phyloP scores from a whole-genome alignment of 2,888 invertebrate species.

The Nephrotoma flavescens region DNA sequence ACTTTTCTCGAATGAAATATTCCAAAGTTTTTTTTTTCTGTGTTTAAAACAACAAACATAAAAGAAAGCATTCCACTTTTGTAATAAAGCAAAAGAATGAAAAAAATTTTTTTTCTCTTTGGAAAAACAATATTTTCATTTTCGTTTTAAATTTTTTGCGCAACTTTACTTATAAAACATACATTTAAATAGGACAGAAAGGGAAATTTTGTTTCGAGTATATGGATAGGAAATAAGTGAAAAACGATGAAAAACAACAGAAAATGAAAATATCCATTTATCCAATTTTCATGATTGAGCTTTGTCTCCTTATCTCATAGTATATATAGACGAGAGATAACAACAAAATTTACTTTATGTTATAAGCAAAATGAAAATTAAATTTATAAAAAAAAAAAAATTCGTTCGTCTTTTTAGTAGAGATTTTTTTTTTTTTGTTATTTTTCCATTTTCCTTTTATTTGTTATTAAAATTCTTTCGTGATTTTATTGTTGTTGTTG shows the following conservation, averaged over 20 bases:
- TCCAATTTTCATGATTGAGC: background rate
- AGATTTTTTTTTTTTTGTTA: background rate
- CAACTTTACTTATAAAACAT: background rate
- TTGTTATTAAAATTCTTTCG: background rate
- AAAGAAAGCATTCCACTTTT: background rate
- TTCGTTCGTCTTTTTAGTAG: background rate
- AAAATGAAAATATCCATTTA: background rate
- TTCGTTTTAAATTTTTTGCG: background rate
- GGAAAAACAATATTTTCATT: background rate
- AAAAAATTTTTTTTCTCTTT: background rate
- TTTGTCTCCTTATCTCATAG: background rate
- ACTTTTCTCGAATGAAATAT: background rate
- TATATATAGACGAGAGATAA: background rate
- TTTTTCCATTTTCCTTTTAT: background rate
- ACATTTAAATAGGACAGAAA: background rate
- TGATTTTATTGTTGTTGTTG: background rate
- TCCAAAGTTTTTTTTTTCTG: background rate
- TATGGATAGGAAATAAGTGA: background rate
- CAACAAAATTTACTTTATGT: background rate
- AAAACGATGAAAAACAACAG: background rate
- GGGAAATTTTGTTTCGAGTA: background rate
- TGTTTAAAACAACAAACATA: background rate
- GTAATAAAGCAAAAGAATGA: background rate
- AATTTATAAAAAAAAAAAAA: background rate
- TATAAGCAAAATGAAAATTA: background rate